Conservation (phyloP, 2,113 vertebrate species). For the Saimiri boliviensis region DNA sequence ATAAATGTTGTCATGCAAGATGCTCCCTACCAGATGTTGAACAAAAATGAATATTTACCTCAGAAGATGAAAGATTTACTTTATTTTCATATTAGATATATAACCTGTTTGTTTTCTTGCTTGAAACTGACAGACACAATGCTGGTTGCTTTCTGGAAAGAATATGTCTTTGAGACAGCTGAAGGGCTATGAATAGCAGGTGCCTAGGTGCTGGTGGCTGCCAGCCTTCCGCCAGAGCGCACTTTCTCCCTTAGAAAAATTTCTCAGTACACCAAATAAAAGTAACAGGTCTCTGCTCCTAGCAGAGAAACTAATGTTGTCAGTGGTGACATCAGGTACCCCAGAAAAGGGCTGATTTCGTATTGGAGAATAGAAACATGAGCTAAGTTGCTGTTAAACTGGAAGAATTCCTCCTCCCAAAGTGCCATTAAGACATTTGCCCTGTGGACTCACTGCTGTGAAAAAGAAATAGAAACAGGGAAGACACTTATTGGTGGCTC, state of each 20-base stretch:
- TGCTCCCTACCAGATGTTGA: background rate
- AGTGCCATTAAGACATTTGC: accelerated
- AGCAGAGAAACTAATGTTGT: background rate
- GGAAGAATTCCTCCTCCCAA: accelerated
- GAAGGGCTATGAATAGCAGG: background rate
- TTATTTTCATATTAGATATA: background rate
- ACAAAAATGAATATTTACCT: background rate
- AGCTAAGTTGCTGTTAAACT: accelerated
- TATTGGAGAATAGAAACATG: background rate
- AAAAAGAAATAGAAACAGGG: background rate
- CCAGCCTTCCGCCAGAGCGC: background rate
- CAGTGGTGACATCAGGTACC: background rate
- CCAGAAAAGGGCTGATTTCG: background rate
- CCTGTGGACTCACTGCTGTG: accelerated
- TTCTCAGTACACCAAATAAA: background rate
- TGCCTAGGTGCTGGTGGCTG: background rate
- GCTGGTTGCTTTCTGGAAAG: background rate
- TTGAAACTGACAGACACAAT: background rate
- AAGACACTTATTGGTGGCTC: accelerated
- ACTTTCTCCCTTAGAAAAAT: accelerated
- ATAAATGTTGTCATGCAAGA: background rate
- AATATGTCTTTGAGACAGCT: background rate
- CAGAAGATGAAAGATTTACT: background rate
- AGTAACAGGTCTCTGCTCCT: accelerated
- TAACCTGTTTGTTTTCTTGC: background rate